Evolutionary conservation across 2,797 vertebrate genomes (phyloP).

Genomic region (Hydrolagus colliei): DNA sequence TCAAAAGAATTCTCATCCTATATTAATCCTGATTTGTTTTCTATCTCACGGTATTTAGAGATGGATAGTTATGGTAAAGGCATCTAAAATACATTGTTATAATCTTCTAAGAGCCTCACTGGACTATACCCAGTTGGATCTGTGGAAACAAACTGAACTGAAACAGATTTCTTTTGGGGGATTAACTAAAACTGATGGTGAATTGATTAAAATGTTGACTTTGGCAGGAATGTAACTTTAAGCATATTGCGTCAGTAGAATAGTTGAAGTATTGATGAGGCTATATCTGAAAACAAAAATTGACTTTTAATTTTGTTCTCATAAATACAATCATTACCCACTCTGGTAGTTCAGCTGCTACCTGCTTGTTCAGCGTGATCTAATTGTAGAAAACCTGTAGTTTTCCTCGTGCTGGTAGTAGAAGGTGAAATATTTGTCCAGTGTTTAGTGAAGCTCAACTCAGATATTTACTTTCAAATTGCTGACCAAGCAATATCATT

Average conservation of each 20-base stretch:
- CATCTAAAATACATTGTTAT: not conserved
- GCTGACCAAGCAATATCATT: not conserved
- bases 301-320: not conserved
- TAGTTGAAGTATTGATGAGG: not conserved
- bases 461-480: constrained; percentile 7
- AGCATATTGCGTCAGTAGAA: not conserved
- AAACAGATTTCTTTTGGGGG: not conserved
- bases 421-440: not conserved
- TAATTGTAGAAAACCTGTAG: not conserved
- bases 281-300: not conserved
- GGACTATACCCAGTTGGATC: not conserved
- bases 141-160: not conserved
- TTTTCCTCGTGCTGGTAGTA: not conserved
- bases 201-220: not conserved
- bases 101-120: not conserved
- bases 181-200: not conserved
- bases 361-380: not conserved
- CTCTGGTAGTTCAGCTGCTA: not conserved
- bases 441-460: not conserved
- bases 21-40: not conserved
- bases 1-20: not conserved
- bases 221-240: not conserved
- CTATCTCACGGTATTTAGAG: not conserved
- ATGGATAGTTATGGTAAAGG: not conserved
- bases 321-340: not conserved